A percentile compares a stretch with the other conserved stretches of the same genome.
These are phyloP conservation scores for Drosophila nasuta DNA, from an alignment of 1,140 invertebrate genomes.

Conservation along the genomic window DNA sequence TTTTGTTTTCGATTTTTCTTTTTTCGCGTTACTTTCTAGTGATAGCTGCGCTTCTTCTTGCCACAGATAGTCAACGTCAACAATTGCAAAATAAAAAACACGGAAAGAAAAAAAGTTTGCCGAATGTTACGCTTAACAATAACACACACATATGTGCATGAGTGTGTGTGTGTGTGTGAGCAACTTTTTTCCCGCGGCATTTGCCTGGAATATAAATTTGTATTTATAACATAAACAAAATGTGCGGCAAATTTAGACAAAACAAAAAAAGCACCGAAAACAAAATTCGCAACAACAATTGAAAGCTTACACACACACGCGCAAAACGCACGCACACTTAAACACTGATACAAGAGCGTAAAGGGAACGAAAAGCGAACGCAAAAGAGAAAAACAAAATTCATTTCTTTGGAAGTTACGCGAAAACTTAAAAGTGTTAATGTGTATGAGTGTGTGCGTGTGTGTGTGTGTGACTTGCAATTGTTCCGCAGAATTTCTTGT, in stretches of 20 bases:
- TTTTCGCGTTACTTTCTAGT: constrained; percentile 26
- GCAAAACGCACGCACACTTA: constrained; percentile 12
- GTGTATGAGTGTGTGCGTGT: constrained; percentile 12
- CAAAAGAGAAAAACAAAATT: constrained; percentile 35
- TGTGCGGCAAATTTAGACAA: constrained; percentile 49
- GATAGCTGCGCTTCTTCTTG: constrained; percentile 52
- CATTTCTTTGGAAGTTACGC: constrained; percentile 51
- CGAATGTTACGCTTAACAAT: neutral
- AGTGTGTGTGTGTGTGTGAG: neutral
- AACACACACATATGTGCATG: constrained; percentile 5
- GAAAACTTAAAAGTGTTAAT: constrained; percentile 16
- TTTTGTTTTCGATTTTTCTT: constrained; percentile 38
- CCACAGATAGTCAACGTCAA: constrained; percentile 34
- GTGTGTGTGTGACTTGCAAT: constrained; percentile 35
- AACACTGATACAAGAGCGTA: constrained; percentile 18
- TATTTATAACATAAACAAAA: constrained; percentile 80
- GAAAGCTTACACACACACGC: constrained; percentile 47
- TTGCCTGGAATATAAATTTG: constrained; percentile 62
- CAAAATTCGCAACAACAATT: constrained; percentile 43
- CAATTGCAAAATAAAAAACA: constrained; percentile 1
- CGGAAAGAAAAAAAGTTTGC: constrained; percentile 2
- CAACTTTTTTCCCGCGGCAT: constrained; percentile 43
- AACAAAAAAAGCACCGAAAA: constrained; percentile 34
- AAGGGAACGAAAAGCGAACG: constrained; percentile 13
- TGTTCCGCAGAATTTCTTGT: constrained; percentile 22